phyloP scores from a whole-genome alignment of 2,888 invertebrate species.

The Cerastoderma edule region DNA sequence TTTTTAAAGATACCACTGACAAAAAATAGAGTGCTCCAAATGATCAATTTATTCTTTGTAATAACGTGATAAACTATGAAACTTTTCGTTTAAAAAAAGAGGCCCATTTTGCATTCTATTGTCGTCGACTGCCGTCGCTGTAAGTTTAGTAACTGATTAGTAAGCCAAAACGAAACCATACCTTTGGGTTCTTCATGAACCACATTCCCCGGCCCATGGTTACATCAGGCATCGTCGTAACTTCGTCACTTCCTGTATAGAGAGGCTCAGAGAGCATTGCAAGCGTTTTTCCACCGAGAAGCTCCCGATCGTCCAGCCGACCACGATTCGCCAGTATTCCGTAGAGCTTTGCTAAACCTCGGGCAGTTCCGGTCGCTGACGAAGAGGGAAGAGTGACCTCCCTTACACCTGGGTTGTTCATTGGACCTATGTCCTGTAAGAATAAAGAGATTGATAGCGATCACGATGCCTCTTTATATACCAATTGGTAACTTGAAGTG shows the following conservation, averaged over 20 bases:
- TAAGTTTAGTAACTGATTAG: too few species aligned
- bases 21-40: too few species aligned
- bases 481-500: too few species aligned
- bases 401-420: conserved; percentile 69
- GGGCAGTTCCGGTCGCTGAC: conserved; percentile 77
- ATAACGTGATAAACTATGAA: too few species aligned
- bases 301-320: background rate
- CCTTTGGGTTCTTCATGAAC: conserved; percentile 23
- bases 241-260: background rate
- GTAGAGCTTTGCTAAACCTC: conserved; percentile 75
- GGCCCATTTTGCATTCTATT: too few species aligned
- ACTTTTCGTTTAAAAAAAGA: too few species aligned
- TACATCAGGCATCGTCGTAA: conserved; percentile 2
- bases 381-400: conserved; percentile 72
- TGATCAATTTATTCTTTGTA: too few species aligned
- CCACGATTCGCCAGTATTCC: conserved; percentile 78
- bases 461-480: too few species aligned
- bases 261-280: background rate
- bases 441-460: too few species aligned
- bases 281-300: conserved; percentile 1
- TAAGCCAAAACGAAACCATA: too few species aligned
- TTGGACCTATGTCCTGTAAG: conserved; percentile 9
- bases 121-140: too few species aligned
- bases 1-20: too few species aligned
- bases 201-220: conserved; percentile 33